These are phyloP conservation scores for Scomber colias DNA, from an alignment of 2,113 vertebrate genomes.

Conservation along the genomic window DNA sequence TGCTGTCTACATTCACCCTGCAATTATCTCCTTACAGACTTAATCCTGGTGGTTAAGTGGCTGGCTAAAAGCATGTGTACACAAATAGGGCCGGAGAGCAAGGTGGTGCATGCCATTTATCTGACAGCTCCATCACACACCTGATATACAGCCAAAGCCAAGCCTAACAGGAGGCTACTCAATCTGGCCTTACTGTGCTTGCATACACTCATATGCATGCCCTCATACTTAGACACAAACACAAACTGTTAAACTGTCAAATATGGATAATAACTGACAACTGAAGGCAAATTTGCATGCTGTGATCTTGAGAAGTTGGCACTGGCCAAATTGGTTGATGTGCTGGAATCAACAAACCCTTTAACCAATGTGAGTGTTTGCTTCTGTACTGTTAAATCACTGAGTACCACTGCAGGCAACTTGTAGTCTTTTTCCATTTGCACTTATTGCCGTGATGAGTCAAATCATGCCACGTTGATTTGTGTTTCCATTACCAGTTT, in stretches of 20 bases:
- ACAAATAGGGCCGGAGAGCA: conserved; percentile 78
- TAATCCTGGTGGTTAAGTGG: conserved; percentile 84
- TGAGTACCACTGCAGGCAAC: not conserved
- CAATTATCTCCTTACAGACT: conserved; percentile 84
- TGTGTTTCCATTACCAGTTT: too few species aligned
- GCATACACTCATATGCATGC: not conserved
- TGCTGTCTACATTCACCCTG: conserved; percentile 77
- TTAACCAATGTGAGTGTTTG: not conserved
- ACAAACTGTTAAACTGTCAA: not conserved
- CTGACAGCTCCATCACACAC: conserved; percentile 75
- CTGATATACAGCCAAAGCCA: conserved; percentile 72
- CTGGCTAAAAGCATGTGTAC: conserved; percentile 86
- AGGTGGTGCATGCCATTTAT: conserved; percentile 74
- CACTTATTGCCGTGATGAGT: too few species aligned
- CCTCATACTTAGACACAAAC: not conserved
- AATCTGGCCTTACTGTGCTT: conserved; percentile 57
- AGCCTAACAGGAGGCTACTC: conserved; percentile 68
- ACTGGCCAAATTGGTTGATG: not conserved
- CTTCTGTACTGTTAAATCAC: not conserved
- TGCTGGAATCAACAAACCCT: not conserved
- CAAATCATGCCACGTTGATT: too few species aligned
- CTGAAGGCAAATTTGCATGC: not conserved
- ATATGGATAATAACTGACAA: conserved; percentile 3
- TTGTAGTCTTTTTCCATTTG: too few species aligned
- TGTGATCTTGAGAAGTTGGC: not conserved